These are phyloP conservation scores for Hirtodrosophila duncani DNA, from an alignment of 2,888 invertebrate genomes.

Conservation along the genomic window DNA sequence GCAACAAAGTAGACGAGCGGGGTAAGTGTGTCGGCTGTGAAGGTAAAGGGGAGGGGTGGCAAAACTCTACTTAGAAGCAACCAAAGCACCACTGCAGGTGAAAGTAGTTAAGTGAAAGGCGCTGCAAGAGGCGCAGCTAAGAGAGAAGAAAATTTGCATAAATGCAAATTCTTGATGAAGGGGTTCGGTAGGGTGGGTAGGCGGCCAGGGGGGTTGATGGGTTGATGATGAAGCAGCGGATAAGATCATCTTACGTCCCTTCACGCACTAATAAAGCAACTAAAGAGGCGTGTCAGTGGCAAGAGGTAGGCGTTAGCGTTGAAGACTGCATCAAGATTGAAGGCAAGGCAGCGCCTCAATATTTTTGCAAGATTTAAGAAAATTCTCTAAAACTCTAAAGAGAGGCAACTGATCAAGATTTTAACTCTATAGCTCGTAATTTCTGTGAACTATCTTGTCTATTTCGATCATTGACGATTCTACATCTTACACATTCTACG, in stretches of 20 bases:
- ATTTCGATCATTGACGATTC: too few species aligned
- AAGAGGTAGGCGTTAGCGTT: constrained; percentile 28
- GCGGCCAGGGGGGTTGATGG: constrained; percentile 1
- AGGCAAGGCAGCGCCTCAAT: too few species aligned
- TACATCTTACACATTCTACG: too few species aligned
- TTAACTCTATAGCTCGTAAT: too few species aligned
- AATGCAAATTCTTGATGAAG: constrained; percentile 48
- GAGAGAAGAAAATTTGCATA: constrained; percentile 53
- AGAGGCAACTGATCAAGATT: too few species aligned
- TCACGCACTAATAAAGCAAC: constrained; percentile 56
- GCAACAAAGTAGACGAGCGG: too few species aligned
- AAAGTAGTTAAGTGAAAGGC: constrained; percentile 55
- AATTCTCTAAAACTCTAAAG: not conserved
- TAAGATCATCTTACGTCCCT: constrained; percentile 8
- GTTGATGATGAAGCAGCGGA: constrained; percentile 41
- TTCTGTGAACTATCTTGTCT: too few species aligned
- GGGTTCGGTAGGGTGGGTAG: not conserved
- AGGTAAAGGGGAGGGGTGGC: not conserved
- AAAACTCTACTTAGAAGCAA: constrained; percentile 16
- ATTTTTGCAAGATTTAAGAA: too few species aligned
- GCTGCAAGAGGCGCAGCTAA: constrained; percentile 42
- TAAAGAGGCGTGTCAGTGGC: constrained; percentile 32
- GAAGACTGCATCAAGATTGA: not conserved
- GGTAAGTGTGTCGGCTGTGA: too few species aligned
- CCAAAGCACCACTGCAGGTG: constrained; percentile 29